phyloP scores from a whole-genome alignment of 2,113 vertebrate genomes.

The Progne subis region DNA sequence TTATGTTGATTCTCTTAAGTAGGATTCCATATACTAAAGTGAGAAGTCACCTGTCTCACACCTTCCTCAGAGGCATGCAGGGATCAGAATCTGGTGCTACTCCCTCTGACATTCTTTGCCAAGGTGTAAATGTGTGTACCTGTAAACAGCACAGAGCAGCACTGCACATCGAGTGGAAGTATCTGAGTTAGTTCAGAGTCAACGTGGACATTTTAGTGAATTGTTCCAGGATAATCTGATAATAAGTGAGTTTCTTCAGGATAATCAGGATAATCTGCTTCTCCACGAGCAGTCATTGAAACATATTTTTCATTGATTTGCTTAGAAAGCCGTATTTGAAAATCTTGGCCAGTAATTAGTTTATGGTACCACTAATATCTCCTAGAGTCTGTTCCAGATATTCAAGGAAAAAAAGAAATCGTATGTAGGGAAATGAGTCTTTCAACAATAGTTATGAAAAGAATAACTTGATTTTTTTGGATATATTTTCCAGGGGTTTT shows the following conservation, averaged over 20 bases:
- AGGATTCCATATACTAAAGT: neutral
- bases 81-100: neutral
- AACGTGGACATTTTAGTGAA: neutral
- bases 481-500: neutral
- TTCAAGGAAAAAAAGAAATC: neutral
- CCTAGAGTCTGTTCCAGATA: neutral
- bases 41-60: neutral
- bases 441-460: neutral
- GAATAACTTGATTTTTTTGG: neutral
- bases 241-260: neutral
- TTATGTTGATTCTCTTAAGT: neutral
- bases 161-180: accelerated
- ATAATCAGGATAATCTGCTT: neutral
- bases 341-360: neutral
- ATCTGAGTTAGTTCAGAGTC: neutral
- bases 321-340: neutral
- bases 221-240: neutral
- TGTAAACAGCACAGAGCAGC: neutral
- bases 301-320: neutral
- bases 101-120: neutral
- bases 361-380: neutral
- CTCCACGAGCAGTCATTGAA: neutral
- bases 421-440: neutral
- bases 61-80: neutral
- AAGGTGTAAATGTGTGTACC: neutral